phyloP scores from a whole-genome alignment of 2,888 invertebrate species.

The Yponomeuta cagnagella region DNA sequence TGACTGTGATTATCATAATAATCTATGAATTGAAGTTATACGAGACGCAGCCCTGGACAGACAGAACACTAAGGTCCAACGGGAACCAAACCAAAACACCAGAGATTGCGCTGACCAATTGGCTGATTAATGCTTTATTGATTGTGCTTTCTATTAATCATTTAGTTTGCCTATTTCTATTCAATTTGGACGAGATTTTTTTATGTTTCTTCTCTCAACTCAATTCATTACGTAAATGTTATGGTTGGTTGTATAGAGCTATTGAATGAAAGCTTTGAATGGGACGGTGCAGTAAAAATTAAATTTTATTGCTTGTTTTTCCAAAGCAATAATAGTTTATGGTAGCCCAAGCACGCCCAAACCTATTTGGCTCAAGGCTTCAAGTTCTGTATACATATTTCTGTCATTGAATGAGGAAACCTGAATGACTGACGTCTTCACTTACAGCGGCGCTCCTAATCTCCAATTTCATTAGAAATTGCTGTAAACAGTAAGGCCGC shows the following conservation, averaged over 20 bases:
- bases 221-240: background rate
- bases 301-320: background rate
- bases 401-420: too few relatives aligned
- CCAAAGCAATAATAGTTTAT: background rate
- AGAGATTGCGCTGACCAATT: background rate
- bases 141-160: constrained; percentile 15
- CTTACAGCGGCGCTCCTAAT: too few relatives aligned
- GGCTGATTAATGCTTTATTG: constrained; percentile 11
- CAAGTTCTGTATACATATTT: too few relatives aligned
- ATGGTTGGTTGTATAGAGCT: background rate
- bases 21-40: too few relatives aligned
- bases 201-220: background rate
- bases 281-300: background rate
- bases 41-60: too few relatives aligned
- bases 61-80: background rate
- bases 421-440: too few relatives aligned
- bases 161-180: background rate
- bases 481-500: too few relatives aligned
- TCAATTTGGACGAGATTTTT: constrained; percentile 4
- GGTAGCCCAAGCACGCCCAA: background rate
- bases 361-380: too few relatives aligned
- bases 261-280: background rate
- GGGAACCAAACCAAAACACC: background rate
- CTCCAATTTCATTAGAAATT: too few relatives aligned
- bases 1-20: too few relatives aligned